phyloP scores from a whole-genome alignment of 2,797 vertebrate species.

The Acanthurus lineatus region DNA sequence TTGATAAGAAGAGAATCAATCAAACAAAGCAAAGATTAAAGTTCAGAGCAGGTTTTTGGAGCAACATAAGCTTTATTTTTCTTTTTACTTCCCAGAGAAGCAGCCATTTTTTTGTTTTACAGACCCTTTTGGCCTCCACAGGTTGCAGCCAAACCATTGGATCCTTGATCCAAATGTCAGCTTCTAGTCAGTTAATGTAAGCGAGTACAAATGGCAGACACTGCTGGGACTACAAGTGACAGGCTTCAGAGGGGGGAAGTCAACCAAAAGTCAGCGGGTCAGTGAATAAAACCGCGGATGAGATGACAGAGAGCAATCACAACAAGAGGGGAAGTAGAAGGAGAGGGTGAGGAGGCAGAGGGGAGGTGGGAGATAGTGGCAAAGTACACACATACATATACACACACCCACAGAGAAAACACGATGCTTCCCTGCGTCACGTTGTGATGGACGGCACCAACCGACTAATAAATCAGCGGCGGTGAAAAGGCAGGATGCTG shows the following conservation, averaged over 20 bases:
- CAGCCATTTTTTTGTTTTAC: neutral
- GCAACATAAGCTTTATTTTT: conserved; percentile 11
- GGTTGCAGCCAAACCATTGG: conserved; percentile 27
- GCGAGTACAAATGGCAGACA: conserved; percentile 55
- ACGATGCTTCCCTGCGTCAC: conserved; percentile 63
- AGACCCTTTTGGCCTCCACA: conserved; percentile 12
- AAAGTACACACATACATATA: conserved; percentile 36
- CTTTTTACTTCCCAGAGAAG: neutral
- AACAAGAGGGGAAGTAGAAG: conserved; percentile 44
- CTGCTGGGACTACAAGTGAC: conserved; percentile 57
- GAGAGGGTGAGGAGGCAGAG: neutral
- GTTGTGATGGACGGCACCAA: conserved; percentile 74
- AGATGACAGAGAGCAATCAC: conserved; percentile 67
- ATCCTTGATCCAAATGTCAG: conserved; percentile 61
- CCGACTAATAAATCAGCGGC: conserved; percentile 79
- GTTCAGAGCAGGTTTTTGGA: neutral
- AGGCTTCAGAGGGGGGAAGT: conserved; percentile 58
- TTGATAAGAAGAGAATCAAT: conserved; percentile 27
- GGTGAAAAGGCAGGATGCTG: conserved; percentile 76
- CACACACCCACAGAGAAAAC: conserved; percentile 63
- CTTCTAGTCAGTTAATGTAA: conserved; percentile 38
- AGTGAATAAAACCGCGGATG: conserved; percentile 56
- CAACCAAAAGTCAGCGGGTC: conserved; percentile 59
- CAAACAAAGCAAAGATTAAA: conserved; percentile 21
- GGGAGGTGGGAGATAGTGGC: conserved; percentile 13